A percentile compares a stretch with the other conserved stretches of the same genome.
Conservation (phyloP, 2,113 vertebrate species). For the Penelope pileata region DNA sequence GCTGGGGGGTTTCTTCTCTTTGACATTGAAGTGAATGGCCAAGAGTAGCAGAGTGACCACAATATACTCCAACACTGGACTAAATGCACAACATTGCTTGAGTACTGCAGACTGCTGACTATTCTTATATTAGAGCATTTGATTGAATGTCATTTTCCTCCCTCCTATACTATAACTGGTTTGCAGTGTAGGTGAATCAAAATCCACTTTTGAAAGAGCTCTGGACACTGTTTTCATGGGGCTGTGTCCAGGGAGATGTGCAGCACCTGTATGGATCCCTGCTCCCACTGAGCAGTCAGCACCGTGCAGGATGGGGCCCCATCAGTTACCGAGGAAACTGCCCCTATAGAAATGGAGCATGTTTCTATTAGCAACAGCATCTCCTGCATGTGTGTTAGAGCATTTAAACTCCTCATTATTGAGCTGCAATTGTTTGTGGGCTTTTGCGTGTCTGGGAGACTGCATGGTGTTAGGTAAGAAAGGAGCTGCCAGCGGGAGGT, state of each 20-base stretch:
- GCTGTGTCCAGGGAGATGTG: not conserved
- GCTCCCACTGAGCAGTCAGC: not conserved
- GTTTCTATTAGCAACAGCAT: constrained; percentile 56
- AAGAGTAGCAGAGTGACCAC: not conserved
- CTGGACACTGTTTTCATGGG: not conserved
- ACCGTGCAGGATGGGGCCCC: not conserved
- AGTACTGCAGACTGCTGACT: not conserved
- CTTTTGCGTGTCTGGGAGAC: not conserved
- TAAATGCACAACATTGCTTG: not conserved
- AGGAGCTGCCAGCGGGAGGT: not conserved
- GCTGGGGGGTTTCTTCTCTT: not conserved
- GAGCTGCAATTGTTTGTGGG: not conserved
- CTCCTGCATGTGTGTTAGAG: not conserved
- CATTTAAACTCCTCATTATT: not conserved
- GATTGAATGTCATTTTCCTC: not conserved
- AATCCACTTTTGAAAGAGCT: not conserved
- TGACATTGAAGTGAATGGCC: not conserved
- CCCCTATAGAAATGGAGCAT: constrained; percentile 6
- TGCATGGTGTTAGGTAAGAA: rapidly evolving
- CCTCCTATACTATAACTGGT: not conserved
- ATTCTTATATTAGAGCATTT: not conserved
- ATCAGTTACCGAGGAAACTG: not conserved
- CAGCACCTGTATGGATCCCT: not conserved
- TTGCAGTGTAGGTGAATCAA: not conserved
- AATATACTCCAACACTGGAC: not conserved